These are phyloP conservation scores for Pammene fasciana DNA, from an alignment of 2,888 invertebrate species.

Conservation along the genomic window DNA sequence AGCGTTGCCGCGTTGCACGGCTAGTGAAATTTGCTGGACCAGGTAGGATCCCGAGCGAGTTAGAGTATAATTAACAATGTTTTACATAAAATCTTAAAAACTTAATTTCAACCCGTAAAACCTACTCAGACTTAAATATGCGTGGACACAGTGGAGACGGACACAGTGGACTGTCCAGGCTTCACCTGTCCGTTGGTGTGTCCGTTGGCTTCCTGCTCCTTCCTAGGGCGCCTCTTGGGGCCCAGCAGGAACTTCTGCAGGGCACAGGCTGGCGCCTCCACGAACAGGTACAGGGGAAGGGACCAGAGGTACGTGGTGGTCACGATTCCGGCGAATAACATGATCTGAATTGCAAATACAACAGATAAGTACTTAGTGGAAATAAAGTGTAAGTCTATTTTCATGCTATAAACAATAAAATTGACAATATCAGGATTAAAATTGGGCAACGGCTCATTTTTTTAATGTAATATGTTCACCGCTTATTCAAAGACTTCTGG, in stretches of 20 bases:
- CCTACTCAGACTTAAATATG: slow-evolving; percentile 61
- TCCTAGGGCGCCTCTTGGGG: slow-evolving; percentile 61
- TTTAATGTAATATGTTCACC: too few species aligned
- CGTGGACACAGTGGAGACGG: slow-evolving; percentile 75
- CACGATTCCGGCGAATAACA: slow-evolving; percentile 76
- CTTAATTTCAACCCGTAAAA: slow-evolving; percentile 12
- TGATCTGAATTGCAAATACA: slow-evolving; percentile 60
- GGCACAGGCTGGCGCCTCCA: slow-evolving; percentile 73
- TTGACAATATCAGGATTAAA: too few species aligned
- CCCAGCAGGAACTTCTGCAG: slow-evolving; percentile 72
- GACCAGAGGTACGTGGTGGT: slow-evolving; percentile 67
- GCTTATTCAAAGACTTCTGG: too few species aligned
- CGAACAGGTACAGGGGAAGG: slow-evolving; percentile 71
- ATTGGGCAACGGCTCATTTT: too few species aligned
- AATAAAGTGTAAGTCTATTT: too few species aligned
- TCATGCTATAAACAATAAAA: too few species aligned
- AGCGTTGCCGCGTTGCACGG: too few species aligned
- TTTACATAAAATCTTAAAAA: slow-evolving; percentile 11
- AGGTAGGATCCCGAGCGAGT: too few species aligned
- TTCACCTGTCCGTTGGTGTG: slow-evolving; percentile 67
- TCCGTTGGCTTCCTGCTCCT: slow-evolving; percentile 57
- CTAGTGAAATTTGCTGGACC: too few species aligned
- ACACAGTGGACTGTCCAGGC: slow-evolving; percentile 70
- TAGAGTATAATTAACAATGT: background rate
- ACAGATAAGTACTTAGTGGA: too few species aligned